Base-by-base conservation (phyloP, 2,888 invertebrate genomes). In the Pycnomerus fuliginosus region DNA sequence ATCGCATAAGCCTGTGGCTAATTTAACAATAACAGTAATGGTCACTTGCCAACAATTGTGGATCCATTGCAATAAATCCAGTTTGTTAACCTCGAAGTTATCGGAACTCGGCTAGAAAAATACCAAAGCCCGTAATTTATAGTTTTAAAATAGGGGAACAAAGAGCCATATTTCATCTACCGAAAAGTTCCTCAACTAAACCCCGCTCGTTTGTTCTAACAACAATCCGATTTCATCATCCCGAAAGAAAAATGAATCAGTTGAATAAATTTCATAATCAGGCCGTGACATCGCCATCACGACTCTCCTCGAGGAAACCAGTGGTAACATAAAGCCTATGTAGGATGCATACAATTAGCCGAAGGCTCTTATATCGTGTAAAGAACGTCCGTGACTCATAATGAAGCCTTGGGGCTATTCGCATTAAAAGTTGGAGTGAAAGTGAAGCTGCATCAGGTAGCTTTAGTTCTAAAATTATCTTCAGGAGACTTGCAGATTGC, bases 51-150 rank as follows among this genome's bases (percentile, higher is more conserved):
- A 33, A 20, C 10, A 33, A 25, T 15, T 29, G 37, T 29, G 20
- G 29, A 17, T 22, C 13, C 14, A 14, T 40, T 32, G 23, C 24
- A 16, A 27, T 32, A 27, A 40, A 40, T 40, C 32, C 10, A 32
- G 40, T 40, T 40, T 40, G 25, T 40, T 40, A 25, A 40, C 40
- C 40, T 40, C 32, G n/a, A n/a, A n/a, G n/a, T n/a, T n/a, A n/a
- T n/a, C n/a, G n/a, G n/a, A n/a, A n/a, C n/a, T n/a, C n/a, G n/a
- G n/a, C n/a, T n/a, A n/a, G n/a, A n/a, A n/a, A n/a, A n/a, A n/a
- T n/a, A n/a, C n/a, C n/a, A n/a, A n/a, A n/a, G n/a, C n/a, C n/a
- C n/a, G n/a, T n/a, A n/a, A n/a, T n/a, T n/a, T n/a, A n/a, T n/a
- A n/a, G n/a, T n/a, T n/a, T n/a, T n/a, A n/a, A 37, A 35, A 28